phyloP scores from a whole-genome alignment of 2,113 vertebrate species.

The Hipposideros armiger region DNA sequence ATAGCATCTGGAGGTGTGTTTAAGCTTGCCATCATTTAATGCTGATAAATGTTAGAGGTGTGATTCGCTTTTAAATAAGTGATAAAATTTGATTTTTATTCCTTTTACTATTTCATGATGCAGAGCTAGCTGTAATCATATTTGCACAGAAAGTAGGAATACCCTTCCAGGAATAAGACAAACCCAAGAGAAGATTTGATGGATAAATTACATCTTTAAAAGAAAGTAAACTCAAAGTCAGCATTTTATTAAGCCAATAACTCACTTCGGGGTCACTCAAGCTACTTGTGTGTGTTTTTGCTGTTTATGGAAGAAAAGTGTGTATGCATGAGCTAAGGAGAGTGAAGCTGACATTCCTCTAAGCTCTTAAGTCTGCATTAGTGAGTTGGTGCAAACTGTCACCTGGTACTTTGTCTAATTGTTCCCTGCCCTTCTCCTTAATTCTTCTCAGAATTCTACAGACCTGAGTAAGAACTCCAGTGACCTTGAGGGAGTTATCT shows the following conservation, averaged over 20 bases:
- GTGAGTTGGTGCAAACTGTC: background rate
- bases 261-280: background rate
- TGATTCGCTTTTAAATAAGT: constrained; percentile 15
- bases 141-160: background rate
- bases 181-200: background rate
- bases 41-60: background rate
- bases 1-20: background rate
- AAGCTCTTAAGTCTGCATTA: background rate
- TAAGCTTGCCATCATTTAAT: background rate
- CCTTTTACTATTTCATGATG: background rate
- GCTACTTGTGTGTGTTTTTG: background rate
- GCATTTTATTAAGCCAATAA: background rate
- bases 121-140: background rate
- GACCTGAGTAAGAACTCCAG: background rate
- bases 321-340: background rate
- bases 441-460: background rate
- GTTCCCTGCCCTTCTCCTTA: background rate
- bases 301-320: background rate
- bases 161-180: constrained; percentile 13
- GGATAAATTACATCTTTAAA: background rate
- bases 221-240: constrained; percentile 38
- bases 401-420: background rate
- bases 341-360: background rate
- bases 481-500: background rate
- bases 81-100: background rate